A percentile compares a stretch with the other conserved stretches of the same genome.
phyloP scores from a whole-genome alignment of 1,140 invertebrate species.

The Drosophila pruinosa region DNA sequence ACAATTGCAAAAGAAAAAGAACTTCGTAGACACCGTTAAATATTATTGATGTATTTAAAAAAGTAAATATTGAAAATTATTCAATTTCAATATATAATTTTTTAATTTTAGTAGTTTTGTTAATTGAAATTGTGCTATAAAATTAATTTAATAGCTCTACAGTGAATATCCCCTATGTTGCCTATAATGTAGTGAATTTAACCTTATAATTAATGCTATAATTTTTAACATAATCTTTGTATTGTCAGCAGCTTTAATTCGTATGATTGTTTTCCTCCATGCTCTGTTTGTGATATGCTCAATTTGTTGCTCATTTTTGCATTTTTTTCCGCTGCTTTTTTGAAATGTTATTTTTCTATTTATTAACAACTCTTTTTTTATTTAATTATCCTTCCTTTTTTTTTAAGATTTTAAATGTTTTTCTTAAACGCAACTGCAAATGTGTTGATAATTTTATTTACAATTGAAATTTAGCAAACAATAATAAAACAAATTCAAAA shows the following conservation, averaged over 20 bases:
- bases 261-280: conserved; percentile 1
- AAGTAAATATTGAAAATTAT: background rate
- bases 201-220: background rate
- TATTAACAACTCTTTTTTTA: conserved; percentile 17
- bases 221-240: background rate
- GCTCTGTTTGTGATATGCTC: background rate
- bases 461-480: background rate
- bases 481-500: conserved; percentile 32
- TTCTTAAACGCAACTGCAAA: conserved; percentile 24
- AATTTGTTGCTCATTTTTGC: conserved; percentile 20
- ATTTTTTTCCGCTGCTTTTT: conserved; percentile 53
- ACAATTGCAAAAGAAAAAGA: background rate
- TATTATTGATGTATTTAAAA: background rate
- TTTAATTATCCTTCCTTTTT: conserved; percentile 32
- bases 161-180: background rate
- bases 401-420: conserved; percentile 26
- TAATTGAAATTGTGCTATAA: background rate
- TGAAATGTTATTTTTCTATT: conserved; percentile 30
- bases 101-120: background rate
- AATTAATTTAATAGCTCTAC: background rate
- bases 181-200: background rate
- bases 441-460: conserved; percentile 7
- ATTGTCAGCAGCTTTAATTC: background rate
- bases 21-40: too few species aligned
- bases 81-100: background rate